Evolutionary conservation across 1,140 invertebrate genomes (phyloP), one percentile per base, ranked within the genome.

Genomic region (Leptopilina clavipes): DNA sequence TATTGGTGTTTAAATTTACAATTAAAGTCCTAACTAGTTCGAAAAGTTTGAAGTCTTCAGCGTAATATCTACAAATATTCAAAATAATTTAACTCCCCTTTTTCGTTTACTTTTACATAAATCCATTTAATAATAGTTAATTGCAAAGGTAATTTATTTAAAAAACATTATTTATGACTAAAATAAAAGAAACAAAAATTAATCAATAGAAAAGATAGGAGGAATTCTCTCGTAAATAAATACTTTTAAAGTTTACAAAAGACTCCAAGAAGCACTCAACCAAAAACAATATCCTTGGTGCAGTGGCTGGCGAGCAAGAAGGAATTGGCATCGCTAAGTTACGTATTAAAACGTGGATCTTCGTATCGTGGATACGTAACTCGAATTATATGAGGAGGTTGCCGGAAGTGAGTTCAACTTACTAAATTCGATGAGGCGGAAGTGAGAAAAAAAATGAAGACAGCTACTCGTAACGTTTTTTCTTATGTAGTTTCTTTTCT

Each of bases 281-380:
- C 71, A 72, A 45, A 54, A 76, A 76, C 43, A 72, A 81, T 78
- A 76, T 79, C 74, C 85, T 79, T 86, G 81, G 87, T 89, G 87
- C 87, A 89, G 85, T 87, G 87, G 85, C 80, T 87, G 84, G 86
- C 86, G 84, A 89, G 86, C 87, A 88, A 88, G 82, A 84, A 85
- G 84, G 83, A 80, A 82, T 82, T 80, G 59, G 77, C 86, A 85
- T 86, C 83, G 85, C 86, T 88, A 89, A 87, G 81, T 85, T 65
- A 87, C 83, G 85, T 85, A 87, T 82, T 87, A 84, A 86, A 83
- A 84, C 82, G 81, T 83, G 82, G 80, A 87, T 82, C 76, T 52
- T 74, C 79, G 79, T 83, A 86, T 85, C 86, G 81, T 84, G 85
- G 79, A 85, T 76, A 73, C 76, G 73, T 65, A 74, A 78, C 74